Percentiles rank a stretch among this genome's conserved stretches.
Evolutionary conservation across 2,113 vertebrate genomes (phyloP).

Genomic region (Mormyrus lacerda): DNA sequence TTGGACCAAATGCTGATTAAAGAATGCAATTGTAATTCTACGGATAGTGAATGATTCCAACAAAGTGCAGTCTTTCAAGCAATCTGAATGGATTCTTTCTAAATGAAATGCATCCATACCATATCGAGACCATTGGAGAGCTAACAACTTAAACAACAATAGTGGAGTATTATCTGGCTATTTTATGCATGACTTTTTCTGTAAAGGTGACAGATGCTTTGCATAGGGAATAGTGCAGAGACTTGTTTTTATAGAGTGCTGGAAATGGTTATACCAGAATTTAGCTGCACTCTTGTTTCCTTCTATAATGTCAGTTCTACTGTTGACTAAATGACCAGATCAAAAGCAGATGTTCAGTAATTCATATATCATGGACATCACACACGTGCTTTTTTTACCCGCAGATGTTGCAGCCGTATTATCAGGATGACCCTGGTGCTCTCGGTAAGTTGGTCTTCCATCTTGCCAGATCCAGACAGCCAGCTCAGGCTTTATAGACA

Average conservation of each 20-base stretch:
- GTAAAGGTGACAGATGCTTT: background rate
- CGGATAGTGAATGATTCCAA: background rate
- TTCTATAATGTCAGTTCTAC: background rate
- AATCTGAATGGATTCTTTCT: background rate
- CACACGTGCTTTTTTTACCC: background rate
- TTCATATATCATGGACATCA: background rate
- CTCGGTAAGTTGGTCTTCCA: constrained; percentile 57
- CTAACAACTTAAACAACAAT: background rate
- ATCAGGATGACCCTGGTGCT: constrained; percentile 58
- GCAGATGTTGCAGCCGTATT: constrained; percentile 72
- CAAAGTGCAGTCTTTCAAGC: background rate
- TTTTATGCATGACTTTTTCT: background rate
- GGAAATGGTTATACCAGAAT: background rate
- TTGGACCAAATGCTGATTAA: background rate
- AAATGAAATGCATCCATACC: background rate
- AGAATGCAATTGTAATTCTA: background rate
- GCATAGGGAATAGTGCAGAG: background rate
- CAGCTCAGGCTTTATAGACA: background rate
- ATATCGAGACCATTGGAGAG: background rate
- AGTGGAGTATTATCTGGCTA: background rate
- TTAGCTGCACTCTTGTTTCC: background rate
- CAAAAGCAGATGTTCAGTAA: background rate
- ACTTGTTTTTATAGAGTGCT: background rate
- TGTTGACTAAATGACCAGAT: background rate
- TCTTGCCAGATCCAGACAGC: background rate